Evolutionary conservation across 1,140 invertebrate species (phyloP).

Genomic region (Aethina tumida): DNA sequence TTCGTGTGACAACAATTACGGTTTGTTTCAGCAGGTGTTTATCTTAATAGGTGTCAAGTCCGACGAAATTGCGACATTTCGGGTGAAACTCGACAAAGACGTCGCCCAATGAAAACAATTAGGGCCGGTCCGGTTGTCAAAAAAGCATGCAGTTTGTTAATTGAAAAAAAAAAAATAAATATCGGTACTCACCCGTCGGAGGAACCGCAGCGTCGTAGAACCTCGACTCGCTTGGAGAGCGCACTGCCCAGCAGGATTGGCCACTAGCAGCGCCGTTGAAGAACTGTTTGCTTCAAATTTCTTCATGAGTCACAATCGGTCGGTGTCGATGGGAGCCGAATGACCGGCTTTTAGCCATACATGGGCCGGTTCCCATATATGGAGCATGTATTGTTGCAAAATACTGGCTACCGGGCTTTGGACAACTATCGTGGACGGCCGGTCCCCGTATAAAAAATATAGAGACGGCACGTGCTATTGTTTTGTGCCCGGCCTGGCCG

Average conservation of each 20-base stretch:
- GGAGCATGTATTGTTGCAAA: conserved; percentile 27
- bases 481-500: conserved; percentile 19
- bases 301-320: conserved; percentile 26
- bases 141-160: too few relatives aligned
- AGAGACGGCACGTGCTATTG: conserved; percentile 31
- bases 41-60: too few relatives aligned
- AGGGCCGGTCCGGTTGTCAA: too few relatives aligned
- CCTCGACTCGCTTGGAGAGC: conserved; percentile 10
- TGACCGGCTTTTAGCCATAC: conserved; percentile 26
- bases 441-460: conserved; percentile 18
- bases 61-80: too few relatives aligned
- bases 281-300: conserved; percentile 14
- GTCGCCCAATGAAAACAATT: too few relatives aligned
- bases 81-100: too few relatives aligned
- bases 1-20: too few relatives aligned
- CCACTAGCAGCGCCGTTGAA: too few relatives aligned
- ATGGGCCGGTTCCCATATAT: conserved; percentile 32
- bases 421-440: conserved; percentile 14
- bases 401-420: conserved; percentile 27
- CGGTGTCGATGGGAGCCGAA: conserved; percentile 25
- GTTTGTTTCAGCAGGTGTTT: too few relatives aligned
- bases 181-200: conserved; percentile 6
- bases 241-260: too few relatives aligned
- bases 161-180: too few relatives aligned
- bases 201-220: conserved; percentile 2